Percentiles rank a stretch among this genome's conserved stretches.
Evolutionary conservation across 2,113 vertebrate genomes (phyloP).

Genomic region (Uropsilus gracilis): DNA sequence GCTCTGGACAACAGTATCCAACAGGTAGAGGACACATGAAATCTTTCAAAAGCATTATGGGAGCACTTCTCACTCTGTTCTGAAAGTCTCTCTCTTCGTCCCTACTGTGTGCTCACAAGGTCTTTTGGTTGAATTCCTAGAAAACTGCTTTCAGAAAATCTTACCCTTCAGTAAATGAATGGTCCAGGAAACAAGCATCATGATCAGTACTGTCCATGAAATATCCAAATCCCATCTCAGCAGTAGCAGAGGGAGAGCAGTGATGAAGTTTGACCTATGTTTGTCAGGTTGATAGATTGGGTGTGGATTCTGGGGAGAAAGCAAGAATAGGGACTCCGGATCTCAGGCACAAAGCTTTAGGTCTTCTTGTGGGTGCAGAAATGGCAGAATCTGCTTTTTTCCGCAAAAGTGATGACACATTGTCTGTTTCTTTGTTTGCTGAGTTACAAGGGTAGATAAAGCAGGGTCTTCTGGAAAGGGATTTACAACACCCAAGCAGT

Average conservation of each 20-base stretch:
- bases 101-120: neutral
- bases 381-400: neutral
- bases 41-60: neutral
- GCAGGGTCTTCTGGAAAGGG: neutral
- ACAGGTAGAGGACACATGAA: neutral
- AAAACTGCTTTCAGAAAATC: neutral
- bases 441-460: neutral
- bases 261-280: neutral
- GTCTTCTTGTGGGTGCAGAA: neutral
- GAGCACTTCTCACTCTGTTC: neutral
- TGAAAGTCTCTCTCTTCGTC: neutral
- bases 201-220: neutral
- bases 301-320: neutral
- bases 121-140: neutral
- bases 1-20: neutral
- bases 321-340: neutral
- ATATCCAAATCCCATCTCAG: neutral
- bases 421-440: neutral
- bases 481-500: neutral
- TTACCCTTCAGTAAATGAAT: neutral
- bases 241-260: neutral
- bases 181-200: accelerated
- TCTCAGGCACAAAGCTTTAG: neutral
- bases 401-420: neutral
- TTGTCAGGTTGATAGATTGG: neutral